A percentile compares a stretch with the other conserved stretches of the same genome.
Evolutionary conservation across 2,888 invertebrate species (phyloP).

Genomic region (Calliopum simillimum): DNA sequence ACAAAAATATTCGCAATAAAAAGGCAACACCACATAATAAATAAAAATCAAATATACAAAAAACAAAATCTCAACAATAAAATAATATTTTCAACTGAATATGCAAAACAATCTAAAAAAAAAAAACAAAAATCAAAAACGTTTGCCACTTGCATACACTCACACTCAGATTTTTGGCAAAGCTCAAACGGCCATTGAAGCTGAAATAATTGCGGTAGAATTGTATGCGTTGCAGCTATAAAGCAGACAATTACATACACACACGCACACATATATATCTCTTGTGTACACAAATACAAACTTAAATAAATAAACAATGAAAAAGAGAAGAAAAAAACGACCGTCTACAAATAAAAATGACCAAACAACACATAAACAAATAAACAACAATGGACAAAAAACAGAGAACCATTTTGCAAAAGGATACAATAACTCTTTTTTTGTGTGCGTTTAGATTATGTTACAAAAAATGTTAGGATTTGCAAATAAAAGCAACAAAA

Average conservation of each 20-base stretch:
- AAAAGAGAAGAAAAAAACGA: too few species aligned
- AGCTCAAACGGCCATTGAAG: constrained; percentile 1
- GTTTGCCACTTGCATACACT: too few species aligned
- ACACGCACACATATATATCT: too few species aligned
- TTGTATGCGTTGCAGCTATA: constrained; percentile 10
- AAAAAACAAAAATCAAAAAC: constrained; percentile 15
- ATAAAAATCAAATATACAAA: neutral
- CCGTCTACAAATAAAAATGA: too few species aligned
- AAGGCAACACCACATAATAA: neutral
- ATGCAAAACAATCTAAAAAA: neutral
- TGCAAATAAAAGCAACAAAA: too few species aligned
- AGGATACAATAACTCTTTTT: too few species aligned
- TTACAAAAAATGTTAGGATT: too few species aligned
- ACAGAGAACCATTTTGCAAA: too few species aligned
- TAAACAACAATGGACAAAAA: too few species aligned
- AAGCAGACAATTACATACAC: constrained; percentile 42
- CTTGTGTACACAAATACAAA: neutral
- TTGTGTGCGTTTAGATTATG: too few species aligned
- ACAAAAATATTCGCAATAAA: too few species aligned
- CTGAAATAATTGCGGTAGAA: neutral
- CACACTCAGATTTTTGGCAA: neutral
- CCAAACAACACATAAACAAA: too few species aligned
- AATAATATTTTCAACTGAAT: neutral
- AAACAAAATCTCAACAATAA: neutral
- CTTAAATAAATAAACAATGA: neutral